Base-by-base conservation (phyloP, 2,797 vertebrate species). In the Gouania willdenowi region DNA sequence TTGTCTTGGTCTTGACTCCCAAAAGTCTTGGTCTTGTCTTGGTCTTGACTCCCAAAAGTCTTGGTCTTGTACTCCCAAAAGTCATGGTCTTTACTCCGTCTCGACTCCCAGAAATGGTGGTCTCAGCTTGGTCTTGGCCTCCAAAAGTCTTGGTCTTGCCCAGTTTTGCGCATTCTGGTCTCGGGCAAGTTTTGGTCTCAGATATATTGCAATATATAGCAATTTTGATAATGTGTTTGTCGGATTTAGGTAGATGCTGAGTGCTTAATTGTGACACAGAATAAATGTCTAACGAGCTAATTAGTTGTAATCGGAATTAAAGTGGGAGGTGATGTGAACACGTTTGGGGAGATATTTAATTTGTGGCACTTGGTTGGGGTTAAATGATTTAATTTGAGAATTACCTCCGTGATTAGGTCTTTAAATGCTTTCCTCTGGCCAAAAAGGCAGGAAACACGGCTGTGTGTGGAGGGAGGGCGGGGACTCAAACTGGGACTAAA, bases 321-420 rank as follows among this genome's bases (percentile, higher is more conserved):
- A 64, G 50, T 40, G 40, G 41, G 41, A 37, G 60, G 66, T 61
- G 24, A 63, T 65, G 73, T 72, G 35, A 15, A 29, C 32, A 55
- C 66, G 75, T 75, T 76, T 60, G 23, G 60, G 65, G 46, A 79
- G 42, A 51, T 57, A 46, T 77, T 69, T 63, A 61, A 76, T 81
- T 72, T 14, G 26, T 39, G 32, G 16, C 43, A 70, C 68, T 78
- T 62, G 46, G 66, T 75, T 45, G 55, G 59, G 75, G 79, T 77
- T 79, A 69, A 81, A 67, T 71, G 3, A 68, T 66, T 70, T 64
- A 62, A 72, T 58, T 31, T 2, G 25, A 66, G 17, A 62, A 73
- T 71, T 64, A 57, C 30, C 44, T 45, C 41, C 25, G 8, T 63
- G 47, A 79, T 71, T 72, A 50, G 38, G 35, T 31, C 25, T 36